phyloP scores from a whole-genome alignment of 1,140 invertebrate genomes.

The Drosophila murphyi region DNA sequence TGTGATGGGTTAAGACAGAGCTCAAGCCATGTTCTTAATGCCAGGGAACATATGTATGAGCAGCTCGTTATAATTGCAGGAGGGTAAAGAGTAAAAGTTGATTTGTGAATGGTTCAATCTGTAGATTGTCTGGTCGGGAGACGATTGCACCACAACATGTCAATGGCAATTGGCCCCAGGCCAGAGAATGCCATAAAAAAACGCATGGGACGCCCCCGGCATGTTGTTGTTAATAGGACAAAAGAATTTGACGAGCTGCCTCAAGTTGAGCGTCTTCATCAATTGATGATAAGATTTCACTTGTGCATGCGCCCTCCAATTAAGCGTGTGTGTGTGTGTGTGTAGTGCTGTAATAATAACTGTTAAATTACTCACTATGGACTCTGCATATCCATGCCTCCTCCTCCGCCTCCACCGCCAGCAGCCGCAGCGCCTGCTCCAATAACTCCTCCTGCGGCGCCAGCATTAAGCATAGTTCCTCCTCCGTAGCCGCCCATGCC shows the following conservation, averaged over 20 bases:
- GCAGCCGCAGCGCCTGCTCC: not conserved
- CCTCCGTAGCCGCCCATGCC: constrained; percentile 57
- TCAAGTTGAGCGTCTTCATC: constrained; percentile 61
- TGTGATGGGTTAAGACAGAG: constrained; percentile 9
- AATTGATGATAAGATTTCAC: constrained; percentile 75
- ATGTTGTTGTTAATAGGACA: constrained; percentile 46
- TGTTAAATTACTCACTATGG: constrained; percentile 67
- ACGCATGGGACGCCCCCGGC: not conserved
- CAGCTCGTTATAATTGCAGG: constrained; percentile 15
- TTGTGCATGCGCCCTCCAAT: constrained; percentile 51
- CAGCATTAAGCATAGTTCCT: constrained; percentile 41
- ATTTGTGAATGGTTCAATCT: constrained; percentile 68
- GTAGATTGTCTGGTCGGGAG: constrained; percentile 6
- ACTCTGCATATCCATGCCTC: constrained; percentile 64
- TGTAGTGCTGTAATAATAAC: constrained; percentile 30
- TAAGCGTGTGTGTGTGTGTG: constrained; percentile 28
- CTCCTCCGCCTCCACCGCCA: constrained; percentile 31
- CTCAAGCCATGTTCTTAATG: not conserved
- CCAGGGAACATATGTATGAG: not conserved
- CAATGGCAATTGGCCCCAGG: constrained; percentile 52
- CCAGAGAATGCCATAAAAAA: constrained; percentile 40
- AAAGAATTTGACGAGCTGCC: constrained; percentile 68
- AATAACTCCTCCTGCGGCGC: constrained; percentile 22
- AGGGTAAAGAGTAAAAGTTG: constrained; percentile 32
- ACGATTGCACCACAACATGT: constrained; percentile 12